Base-by-base conservation (phyloP, 53 echinoderm and acorn worm species). In the Arbacia lixula region DNA sequence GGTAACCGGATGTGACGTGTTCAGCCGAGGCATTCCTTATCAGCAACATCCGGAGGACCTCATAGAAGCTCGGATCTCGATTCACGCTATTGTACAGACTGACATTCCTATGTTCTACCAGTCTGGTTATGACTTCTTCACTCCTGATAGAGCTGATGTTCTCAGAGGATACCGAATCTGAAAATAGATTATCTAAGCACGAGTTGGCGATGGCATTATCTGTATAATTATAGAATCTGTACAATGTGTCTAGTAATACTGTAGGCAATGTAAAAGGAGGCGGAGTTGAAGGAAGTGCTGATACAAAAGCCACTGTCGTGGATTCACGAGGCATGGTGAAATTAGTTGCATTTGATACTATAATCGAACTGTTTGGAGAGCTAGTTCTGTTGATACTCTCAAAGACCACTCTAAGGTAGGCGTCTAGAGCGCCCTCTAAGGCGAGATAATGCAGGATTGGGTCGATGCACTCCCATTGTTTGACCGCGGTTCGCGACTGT, bases 361-460 rank as follows among this genome's bases (percentile, higher is more conserved):
- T 8, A 20, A 69, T 12, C 28, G 46, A 12, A 69, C 12, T 69
- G 19, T 12, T 14, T 24, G 69, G 43, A 42, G 46, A 24, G 16
- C 69, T 69, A 69, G 69, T 69, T 41, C 43, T 69, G 69, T 69
- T 69, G 26, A 69, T 40, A 21, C 43, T 69, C 29, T 69, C 69
- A 10, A 69, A 11, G 29, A 27, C 43, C 69, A 69, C 69, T 17
- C 69, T 69, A 2, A 63, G 5, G 5, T 63, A 30, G 43, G 82
- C 72, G 41, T 66, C 68, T 25, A 86, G 24, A 25, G 78, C 82
- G 21, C 81, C 72, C 69, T 90, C 90, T 12, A 86, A 6, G 29
- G 67, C 71, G 64, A 90, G 19, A 20, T 37, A 40, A 60, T 90
- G 90, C 6, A 71, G 9, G 3, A 90, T 19, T 1, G 77, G 55